Evolutionary conservation across 2,888 invertebrate genomes (phyloP), one percentile per base, ranked within the genome.

Genomic region (Argyra leucocephala): DNA sequence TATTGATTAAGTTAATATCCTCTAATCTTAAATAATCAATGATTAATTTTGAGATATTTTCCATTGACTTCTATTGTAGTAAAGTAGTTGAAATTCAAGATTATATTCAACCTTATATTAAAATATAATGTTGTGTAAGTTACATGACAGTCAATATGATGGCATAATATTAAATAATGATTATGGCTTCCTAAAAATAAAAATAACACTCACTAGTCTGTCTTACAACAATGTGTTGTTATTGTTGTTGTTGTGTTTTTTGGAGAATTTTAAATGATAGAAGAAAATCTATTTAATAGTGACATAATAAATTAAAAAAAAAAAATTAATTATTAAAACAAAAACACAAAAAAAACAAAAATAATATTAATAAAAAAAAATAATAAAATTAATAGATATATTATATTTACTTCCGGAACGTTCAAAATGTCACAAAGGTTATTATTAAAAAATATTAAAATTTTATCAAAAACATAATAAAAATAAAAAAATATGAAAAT

Each of bases 351-450:
- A 48, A 48, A 31, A 48, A 48, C 6, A 37, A 26, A 37, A 12
- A 9, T 9, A 48, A n/a, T n/a, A n/a, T n/a, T n/a, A n/a, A n/a
- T n/a, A 48, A 48, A 48, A 9, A 48, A 48, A 48, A 48, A 48
- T 1, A 48, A 48, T 12, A n/a, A 48, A 48, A 9, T 18, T 48
- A 48, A 48, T 48, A 48, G 48, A 48, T 48, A 18, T n/a, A 48
- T 18, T 48, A 48, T n/a, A 48, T 48, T 48, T 18, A 48, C 48
- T 48, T 48, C 48, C 48, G 48, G 9, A 48, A 48, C 48, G 48
- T 48, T 48, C 48, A 48, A 48, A 48, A 48, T 48, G 48, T 48
- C 48, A 48, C 12, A 37, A 48, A 48, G 48, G 48, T 48, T 48
- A 48, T 48, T 48, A 48, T 48, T 15, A 48, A 48, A 48, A n/a